phyloP scores from a whole-genome alignment of 2,797 vertebrate species.

The Syndactyla subalaris region DNA sequence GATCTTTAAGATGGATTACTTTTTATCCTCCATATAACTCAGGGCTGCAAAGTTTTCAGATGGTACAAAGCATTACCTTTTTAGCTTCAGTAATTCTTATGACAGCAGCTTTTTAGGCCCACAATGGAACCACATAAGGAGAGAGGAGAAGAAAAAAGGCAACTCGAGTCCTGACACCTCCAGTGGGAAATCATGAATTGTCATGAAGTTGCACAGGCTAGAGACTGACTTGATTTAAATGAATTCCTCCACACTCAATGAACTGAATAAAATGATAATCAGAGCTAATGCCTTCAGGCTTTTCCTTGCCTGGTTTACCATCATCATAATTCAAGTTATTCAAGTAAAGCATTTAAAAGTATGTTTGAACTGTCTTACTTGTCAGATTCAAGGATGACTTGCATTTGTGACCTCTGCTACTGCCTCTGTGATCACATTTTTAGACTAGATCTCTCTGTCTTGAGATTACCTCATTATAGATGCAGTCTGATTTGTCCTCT shows the following conservation, averaged over 20 bases:
- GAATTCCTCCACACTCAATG: not conserved
- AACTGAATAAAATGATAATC: not conserved
- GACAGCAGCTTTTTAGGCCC: constrained; percentile 20
- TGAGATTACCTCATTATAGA: not conserved
- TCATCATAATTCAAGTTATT: not conserved
- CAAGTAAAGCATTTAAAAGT: not conserved
- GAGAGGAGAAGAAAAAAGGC: rapidly evolving
- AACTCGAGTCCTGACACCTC: not conserved
- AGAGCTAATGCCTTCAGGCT: not conserved
- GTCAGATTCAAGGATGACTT: not conserved
- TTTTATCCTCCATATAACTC: constrained; percentile 25
- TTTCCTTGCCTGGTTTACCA: not conserved
- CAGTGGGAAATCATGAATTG: not conserved
- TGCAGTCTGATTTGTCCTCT: not conserved
- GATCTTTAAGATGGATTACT: not conserved
- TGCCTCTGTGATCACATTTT: not conserved
- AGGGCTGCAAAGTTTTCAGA: constrained; percentile 13
- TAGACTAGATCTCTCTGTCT: not conserved
- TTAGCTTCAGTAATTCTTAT: not conserved
- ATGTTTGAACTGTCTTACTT: not conserved
- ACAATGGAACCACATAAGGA: not conserved
- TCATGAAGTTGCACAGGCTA: not conserved
- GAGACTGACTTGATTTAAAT: not conserved
- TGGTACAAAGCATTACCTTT: not conserved
- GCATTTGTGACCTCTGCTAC: not conserved